phyloP scores from a whole-genome alignment of 2,113 vertebrate species.

The Notiomystis cincta region DNA sequence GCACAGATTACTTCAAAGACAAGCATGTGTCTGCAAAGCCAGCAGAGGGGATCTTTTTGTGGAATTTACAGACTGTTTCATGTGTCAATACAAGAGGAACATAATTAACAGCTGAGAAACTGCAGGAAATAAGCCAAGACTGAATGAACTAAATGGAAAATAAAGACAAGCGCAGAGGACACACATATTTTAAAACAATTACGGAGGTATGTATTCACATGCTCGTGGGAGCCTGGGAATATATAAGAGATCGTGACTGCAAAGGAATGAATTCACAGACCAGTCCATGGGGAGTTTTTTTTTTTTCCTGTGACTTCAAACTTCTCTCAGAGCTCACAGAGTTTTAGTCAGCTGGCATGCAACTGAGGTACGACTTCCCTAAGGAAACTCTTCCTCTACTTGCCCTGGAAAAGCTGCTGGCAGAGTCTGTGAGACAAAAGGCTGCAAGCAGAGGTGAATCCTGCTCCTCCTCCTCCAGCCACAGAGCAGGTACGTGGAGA shows the following conservation, averaged over 20 bases:
- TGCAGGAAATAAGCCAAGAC: constrained; percentile 49
- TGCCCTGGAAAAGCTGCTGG: constrained; percentile 34
- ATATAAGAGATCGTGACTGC: constrained; percentile 35
- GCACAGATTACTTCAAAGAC: background rate
- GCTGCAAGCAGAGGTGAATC: constrained; percentile 26
- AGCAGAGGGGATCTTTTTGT: constrained; percentile 11
- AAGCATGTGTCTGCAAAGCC: background rate
- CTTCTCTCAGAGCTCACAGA: constrained; percentile 41
- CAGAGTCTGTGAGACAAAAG: constrained; percentile 19
- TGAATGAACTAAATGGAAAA: constrained; percentile 42
- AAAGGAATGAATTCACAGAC: constrained; percentile 46
- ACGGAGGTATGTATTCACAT: constrained; percentile 32
- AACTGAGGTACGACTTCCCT: constrained; percentile 46
- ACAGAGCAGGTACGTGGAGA: constrained; percentile 48
- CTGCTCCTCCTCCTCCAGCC: constrained; percentile 4
- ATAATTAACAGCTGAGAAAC: constrained; percentile 41
- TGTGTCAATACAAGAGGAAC: background rate
- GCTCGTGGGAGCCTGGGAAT: constrained; percentile 37
- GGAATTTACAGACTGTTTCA: background rate
- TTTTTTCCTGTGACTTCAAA: constrained; percentile 61
- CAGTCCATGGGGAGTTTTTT: constrained; percentile 45
- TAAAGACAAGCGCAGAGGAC: background rate
- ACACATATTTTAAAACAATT: constrained; percentile 56
- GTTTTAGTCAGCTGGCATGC: constrained; percentile 65
- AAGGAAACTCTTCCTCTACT: constrained; percentile 53